Conservation (phyloP, 2,888 invertebrate species). For the Habroteleia sp. region DNA sequence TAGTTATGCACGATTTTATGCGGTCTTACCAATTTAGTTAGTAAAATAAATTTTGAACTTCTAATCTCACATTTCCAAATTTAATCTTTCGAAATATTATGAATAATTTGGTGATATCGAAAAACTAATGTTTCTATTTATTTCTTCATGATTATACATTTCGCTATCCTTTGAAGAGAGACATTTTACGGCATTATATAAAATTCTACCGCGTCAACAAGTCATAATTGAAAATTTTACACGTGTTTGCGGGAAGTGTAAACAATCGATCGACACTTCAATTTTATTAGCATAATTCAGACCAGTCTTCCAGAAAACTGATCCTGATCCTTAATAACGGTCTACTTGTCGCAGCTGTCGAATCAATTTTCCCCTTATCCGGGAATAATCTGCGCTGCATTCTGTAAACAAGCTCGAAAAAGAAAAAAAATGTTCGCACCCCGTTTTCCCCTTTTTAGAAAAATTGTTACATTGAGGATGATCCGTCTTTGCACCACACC, state of each 20-base stretch:
- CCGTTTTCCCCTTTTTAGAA: conserved; percentile 61
- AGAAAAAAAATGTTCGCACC: conserved; percentile 70
- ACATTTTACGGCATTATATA: no score
- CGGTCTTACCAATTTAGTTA: conserved; percentile 7
- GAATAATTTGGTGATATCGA: no score
- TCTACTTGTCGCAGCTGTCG: conserved; percentile 73
- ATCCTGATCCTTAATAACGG: conserved; percentile 68
- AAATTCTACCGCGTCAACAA: neutral
- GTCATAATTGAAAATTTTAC: conserved; percentile 3
- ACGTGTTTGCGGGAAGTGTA: conserved; percentile 35
- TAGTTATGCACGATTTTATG: conserved; percentile 15
- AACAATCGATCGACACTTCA: conserved; percentile 72
- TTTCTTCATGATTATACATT: no score
- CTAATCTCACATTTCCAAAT: no score
- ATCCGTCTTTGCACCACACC: conserved; percentile 32
- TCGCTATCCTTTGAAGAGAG: no score
- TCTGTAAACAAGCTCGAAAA: conserved; percentile 63
- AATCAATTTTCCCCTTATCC: conserved; percentile 65
- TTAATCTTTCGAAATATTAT: no score
- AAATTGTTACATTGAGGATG: conserved; percentile 48
- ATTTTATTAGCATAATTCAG: conserved; percentile 71
- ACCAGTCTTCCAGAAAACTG: conserved; percentile 75
- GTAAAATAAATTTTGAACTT: no score
- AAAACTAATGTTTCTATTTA: no score
- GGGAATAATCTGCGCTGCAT: conserved; percentile 60